Evolutionary conservation across 2,797 vertebrate species (phyloP).

Genomic region (Epinephelus coioides): DNA sequence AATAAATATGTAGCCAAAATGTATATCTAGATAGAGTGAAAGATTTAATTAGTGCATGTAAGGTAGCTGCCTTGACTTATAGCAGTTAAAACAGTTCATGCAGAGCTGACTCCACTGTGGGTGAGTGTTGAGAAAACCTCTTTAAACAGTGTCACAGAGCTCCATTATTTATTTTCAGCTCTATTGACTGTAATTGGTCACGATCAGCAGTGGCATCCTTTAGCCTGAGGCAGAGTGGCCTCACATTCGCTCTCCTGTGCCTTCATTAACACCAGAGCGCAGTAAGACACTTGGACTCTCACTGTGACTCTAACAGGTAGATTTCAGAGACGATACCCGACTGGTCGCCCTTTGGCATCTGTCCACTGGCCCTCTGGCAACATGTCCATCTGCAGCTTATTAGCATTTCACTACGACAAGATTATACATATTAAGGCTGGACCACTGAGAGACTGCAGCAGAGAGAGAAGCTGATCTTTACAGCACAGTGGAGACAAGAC

Average conservation of each 20-base stretch:
- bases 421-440: conserved; percentile 13
- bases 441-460: no score
- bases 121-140: conserved; percentile 18
- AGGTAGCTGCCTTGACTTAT: not conserved
- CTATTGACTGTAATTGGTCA: conserved; percentile 54
- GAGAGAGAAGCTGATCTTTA: not conserved
- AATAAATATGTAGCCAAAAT: not conserved
- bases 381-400: conserved; percentile 47
- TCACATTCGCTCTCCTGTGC: conserved; percentile 27
- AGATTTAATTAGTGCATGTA: not conserved
- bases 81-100: not conserved
- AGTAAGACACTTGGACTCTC: conserved; percentile 20
- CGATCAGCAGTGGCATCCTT: conserved; percentile 42
- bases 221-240: conserved; percentile 37
- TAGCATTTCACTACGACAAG: conserved; percentile 29
- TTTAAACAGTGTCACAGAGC: conserved; percentile 21
- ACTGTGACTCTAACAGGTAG: conserved; percentile 5
- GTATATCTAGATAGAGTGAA: not conserved
- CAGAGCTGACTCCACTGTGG: not conserved
- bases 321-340: conserved; percentile 24
- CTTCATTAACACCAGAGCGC: conserved; percentile 43
- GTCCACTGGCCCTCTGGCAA: conserved; percentile 36
- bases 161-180: conserved; percentile 42
- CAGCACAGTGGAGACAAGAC: not conserved
- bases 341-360: conserved; percentile 27